phyloP scores from a whole-genome alignment of 2,888 invertebrate species.

The Sclerodermus sp. region DNA sequence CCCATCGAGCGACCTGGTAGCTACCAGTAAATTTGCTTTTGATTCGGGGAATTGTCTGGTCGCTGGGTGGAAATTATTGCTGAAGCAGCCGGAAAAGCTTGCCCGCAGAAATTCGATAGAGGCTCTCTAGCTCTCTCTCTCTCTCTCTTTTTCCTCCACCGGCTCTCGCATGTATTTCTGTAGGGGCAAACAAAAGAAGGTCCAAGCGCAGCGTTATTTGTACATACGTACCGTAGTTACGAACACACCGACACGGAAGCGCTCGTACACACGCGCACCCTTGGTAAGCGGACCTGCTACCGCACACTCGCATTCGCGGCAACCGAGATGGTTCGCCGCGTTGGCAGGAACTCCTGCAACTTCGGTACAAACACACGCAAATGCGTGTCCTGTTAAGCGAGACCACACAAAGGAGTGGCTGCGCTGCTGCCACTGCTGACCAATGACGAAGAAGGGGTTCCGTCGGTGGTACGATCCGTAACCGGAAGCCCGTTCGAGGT shows the following conservation, averaged over 20 bases:
- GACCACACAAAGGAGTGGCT: conserved; percentile 36
- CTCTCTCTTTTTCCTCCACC: conserved; percentile 9
- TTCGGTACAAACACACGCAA: background rate
- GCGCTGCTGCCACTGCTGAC: too few relatives aligned
- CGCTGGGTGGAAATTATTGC: too few relatives aligned
- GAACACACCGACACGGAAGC: too few relatives aligned
- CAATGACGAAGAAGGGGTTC: too few relatives aligned
- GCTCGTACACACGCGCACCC: conserved; percentile 37
- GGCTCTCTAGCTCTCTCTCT: conserved; percentile 22
- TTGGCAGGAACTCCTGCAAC: conserved; percentile 1
- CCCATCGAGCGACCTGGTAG: too few relatives aligned
- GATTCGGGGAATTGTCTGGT: too few relatives aligned
- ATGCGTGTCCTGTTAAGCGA: conserved; percentile 31
- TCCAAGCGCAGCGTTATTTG: conserved; percentile 25
- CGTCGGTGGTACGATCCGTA: background rate
- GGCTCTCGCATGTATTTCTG: conserved; percentile 25
- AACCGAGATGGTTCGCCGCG: conserved; percentile 11
- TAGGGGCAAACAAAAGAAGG: conserved; percentile 44
- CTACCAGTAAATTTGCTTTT: too few relatives aligned
- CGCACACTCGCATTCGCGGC: conserved; percentile 5
- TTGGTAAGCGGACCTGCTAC: conserved; percentile 37
- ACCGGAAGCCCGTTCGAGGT: background rate
- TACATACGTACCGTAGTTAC: too few relatives aligned
- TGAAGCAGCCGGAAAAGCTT: background rate
- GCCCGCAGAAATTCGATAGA: conserved; percentile 47